Evolutionary conservation across 2,797 vertebrate species (phyloP), one percentile per base, ranked within the genome.

Genomic region (Parambassis ranga): DNA sequence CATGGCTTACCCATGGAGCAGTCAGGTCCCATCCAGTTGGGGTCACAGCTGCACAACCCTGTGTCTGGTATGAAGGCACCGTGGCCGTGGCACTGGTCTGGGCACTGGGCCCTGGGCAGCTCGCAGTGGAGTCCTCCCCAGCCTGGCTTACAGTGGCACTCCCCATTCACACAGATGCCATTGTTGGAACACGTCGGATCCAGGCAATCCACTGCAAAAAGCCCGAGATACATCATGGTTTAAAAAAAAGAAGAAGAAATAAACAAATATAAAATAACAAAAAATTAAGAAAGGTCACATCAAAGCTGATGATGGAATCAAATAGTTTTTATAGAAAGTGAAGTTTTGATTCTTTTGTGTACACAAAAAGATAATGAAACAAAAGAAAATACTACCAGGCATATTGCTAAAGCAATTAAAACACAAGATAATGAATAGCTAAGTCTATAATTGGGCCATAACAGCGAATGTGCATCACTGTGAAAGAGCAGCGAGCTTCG

Each of bases 1-100:
- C 10, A 3, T 3, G 73, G 73, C 95, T 94, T 87, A 98, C 98
- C 98, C 51, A 97, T 93, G 2, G 97, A 97, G 91, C 97, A 98
- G 93, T 98, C 98, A 0, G 98, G 96, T 70, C 96, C 98, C 95
- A 98, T 98, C 98, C 98, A 99, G 90, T 93, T 97, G 77, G 98
- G 95, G 82, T 99, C 97, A 3, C 98, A 99, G 94, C 92, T 95
- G 85, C 98, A 99, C 47, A 98, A 92, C 27, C 96, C 98, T 0
- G 97, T 95, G 90, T 99, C 98, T 0, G 96, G 90, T 75, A 98
- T 92, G 85, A 95, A 98, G n/a, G 96, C 94, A n/a, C 98, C 98
- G 0, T 99, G 98, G 19, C 98, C 96, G 0, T 97, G 97, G 79
- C 98, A 99, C 88, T 98, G 98, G 65, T 98, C 97, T 0, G 98